phyloP scores from a whole-genome alignment of 2,888 invertebrate species.

The Myathropa florea region DNA sequence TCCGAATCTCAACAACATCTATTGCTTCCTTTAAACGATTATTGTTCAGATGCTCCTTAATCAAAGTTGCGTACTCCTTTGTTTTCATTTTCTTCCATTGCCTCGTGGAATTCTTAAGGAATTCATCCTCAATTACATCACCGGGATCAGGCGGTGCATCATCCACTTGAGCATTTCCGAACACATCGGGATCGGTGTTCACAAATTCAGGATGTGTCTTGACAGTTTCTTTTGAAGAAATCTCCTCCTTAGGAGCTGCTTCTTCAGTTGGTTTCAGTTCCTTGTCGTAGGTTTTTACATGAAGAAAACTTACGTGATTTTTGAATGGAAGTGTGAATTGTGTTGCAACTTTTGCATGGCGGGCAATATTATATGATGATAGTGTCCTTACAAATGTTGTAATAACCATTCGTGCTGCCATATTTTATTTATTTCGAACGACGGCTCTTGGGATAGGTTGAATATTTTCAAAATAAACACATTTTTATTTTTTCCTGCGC shows the following conservation, averaged over 20 bases:
- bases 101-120: slow-evolving; percentile 82
- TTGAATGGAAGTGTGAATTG: neutral
- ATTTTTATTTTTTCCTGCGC: slow-evolving; percentile 63
- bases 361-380: neutral
- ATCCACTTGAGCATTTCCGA: slow-evolving; percentile 73
- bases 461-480: slow-evolving; percentile 32
- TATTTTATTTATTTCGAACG: neutral
- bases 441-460: neutral
- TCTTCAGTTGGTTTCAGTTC: slow-evolving; percentile 14
- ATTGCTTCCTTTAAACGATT: slow-evolving; percentile 89
- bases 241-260: neutral
- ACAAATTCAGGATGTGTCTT: slow-evolving; percentile 2
- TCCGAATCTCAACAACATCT: slow-evolving; percentile 88
- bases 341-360: neutral
- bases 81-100: slow-evolving; percentile 82
- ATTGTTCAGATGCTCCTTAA: slow-evolving; percentile 85
- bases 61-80: slow-evolving; percentile 86
- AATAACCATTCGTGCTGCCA: slow-evolving; percentile 55
- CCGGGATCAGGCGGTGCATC: slow-evolving; percentile 81
- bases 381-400: slow-evolving; percentile 34
- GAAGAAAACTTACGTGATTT: slow-evolving; percentile 43
- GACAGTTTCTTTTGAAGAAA: neutral
- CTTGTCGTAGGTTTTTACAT: slow-evolving; percentile 49
- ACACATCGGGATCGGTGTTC: slow-evolving; percentile 74
- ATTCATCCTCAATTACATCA: slow-evolving; percentile 84